Percentiles rank a stretch among this genome's conserved stretches.
Conservation (phyloP, 2,797 vertebrate genomes). For the Gallinago solitaria region DNA sequence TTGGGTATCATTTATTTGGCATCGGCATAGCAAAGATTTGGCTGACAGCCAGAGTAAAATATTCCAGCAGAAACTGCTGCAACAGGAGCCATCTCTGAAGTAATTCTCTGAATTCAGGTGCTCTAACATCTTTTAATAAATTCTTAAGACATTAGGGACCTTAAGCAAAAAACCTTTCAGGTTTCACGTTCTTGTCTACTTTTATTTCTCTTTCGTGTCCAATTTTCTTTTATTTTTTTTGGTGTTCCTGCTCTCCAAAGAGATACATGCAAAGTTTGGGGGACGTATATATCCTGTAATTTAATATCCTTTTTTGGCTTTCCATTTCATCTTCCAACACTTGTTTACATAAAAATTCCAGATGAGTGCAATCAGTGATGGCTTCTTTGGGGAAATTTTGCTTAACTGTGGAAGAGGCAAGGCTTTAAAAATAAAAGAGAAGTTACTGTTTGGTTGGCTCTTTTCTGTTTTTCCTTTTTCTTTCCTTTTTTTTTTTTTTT, state of each 20-base stretch:
- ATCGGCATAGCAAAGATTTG: constrained; percentile 41
- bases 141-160: background rate
- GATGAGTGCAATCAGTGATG: background rate
- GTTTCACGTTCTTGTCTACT: background rate
- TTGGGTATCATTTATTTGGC: constrained; percentile 55
- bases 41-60: constrained; percentile 47
- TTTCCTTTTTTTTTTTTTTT: rapidly evolving
- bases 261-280: background rate
- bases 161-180: constrained; percentile 1
- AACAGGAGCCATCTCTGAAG: constrained; percentile 22
- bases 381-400: background rate
- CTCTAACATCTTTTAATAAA: constrained; percentile 7
- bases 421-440: background rate
- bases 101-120: background rate
- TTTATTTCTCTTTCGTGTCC: background rate
- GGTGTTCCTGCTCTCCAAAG: background rate
- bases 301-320: background rate
- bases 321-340: background rate
- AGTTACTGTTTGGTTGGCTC: background rate
- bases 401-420: background rate
- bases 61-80: constrained; percentile 32
- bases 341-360: background rate
- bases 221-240: background rate
- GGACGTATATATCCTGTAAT: background rate
- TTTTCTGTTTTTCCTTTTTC: background rate